Conservation (phyloP, 2,113 vertebrate genomes). For the Scopus umbretta region DNA sequence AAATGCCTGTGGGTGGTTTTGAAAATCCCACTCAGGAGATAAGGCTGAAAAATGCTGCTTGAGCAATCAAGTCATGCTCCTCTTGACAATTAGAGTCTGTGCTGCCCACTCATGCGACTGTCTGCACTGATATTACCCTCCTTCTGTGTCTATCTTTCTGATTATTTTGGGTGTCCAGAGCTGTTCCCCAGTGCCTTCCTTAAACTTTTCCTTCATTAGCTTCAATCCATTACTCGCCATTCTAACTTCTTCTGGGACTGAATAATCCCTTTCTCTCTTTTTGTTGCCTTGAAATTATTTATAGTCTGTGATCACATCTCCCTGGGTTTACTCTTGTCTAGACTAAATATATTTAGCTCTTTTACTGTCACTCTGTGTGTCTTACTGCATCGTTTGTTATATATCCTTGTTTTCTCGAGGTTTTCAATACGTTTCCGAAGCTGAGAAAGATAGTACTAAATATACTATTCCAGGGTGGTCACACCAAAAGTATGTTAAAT, state of each 20-base stretch:
- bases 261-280: slow-evolving; percentile 24
- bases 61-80: not conserved
- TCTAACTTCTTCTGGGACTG: slow-evolving; percentile 26
- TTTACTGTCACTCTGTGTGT: slow-evolving; percentile 10
- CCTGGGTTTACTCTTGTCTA: slow-evolving; percentile 54
- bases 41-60: not conserved
- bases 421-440: not conserved
- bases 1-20: not conserved
- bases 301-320: slow-evolving; percentile 35
- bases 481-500: not conserved
- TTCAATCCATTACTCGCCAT: not conserved
- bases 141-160: not conserved
- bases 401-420: not conserved
- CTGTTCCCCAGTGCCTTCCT: not conserved
- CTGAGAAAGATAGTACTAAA: not conserved
- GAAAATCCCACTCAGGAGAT: not conserved
- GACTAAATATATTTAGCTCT: slow-evolving; percentile 61
- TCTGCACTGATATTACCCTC: not conserved
- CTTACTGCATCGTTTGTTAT: not conserved
- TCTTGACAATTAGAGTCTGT: not conserved
- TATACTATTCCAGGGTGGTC: not conserved
- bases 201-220: slow-evolving; percentile 34
- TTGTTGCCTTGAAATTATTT: slow-evolving; percentile 53
- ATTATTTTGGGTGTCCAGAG: not conserved
- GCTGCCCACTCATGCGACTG: not conserved